Evolutionary conservation across 2,888 invertebrate genomes (phyloP).

Genomic region (Antitype chi): DNA sequence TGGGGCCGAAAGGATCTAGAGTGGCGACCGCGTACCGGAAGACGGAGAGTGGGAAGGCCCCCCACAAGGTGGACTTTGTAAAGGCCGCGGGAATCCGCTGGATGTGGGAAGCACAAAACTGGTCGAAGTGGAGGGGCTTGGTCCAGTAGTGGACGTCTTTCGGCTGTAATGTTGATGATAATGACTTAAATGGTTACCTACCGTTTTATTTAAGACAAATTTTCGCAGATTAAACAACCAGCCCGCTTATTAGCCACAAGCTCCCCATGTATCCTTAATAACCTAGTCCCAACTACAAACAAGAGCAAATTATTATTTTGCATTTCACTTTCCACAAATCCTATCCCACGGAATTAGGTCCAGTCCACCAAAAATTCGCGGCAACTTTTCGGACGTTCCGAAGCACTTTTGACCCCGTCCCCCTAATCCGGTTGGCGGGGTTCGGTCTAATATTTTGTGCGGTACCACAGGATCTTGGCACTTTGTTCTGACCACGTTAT

Average conservation of each 20-base stretch:
- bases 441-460: conserved; percentile 64
- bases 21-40: too few species aligned
- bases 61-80: too few species aligned
- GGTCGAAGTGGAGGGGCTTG: too few species aligned
- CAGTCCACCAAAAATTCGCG: conserved; percentile 56
- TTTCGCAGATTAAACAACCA: not conserved
- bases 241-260: conserved; percentile 1
- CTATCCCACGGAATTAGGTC: conserved; percentile 47
- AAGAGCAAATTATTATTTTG: conserved; percentile 49
- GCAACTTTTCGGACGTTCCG: conserved; percentile 45
- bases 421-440: conserved; percentile 44
- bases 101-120: too few species aligned
- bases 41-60: too few species aligned
- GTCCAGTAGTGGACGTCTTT: too few species aligned
- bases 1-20: too few species aligned
- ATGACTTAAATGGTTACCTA: too few species aligned
- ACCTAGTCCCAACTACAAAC: conserved; percentile 25
- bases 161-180: too few species aligned
- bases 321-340: conserved; percentile 51
- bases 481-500: conserved; percentile 75
- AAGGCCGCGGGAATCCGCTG: too few species aligned
- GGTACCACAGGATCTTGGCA: conserved; percentile 75
- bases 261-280: not conserved
- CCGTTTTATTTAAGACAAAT: too few species aligned
- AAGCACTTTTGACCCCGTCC: conserved; percentile 56